Conservation (phyloP, 1,140 invertebrate genomes). For the Sminthurinus signatus region DNA sequence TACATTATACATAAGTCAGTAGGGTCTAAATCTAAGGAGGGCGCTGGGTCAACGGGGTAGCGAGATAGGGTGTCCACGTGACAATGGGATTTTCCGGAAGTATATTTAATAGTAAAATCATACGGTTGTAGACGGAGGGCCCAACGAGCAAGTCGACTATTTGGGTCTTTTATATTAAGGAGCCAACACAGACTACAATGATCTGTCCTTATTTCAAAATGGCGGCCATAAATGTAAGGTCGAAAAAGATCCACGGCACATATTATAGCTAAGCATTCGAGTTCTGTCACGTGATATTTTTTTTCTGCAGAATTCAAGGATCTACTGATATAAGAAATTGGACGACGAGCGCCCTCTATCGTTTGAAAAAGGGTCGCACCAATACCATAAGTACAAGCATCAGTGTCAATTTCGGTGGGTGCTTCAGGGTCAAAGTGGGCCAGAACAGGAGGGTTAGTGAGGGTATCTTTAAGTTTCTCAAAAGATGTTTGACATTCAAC, state of each 20-base stretch:
- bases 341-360: background rate
- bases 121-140: background rate
- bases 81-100: background rate
- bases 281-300: background rate
- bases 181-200: background rate
- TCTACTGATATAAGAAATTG: background rate
- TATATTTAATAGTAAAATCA: background rate
- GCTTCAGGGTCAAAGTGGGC: background rate
- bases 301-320: background rate
- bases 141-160: background rate
- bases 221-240: background rate
- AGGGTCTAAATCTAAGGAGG: background rate
- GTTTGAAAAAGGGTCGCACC: background rate
- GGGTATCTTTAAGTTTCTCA: conserved; percentile 39
- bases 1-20: background rate
- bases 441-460: conserved; percentile 33
- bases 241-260: background rate
- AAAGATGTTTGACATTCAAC: conserved; percentile 39
- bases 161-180: background rate
- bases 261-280: background rate
- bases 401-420: background rate
- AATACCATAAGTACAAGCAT: background rate
- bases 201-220: background rate
- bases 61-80: background rate
- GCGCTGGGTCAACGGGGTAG: background rate